phyloP scores from a whole-genome alignment of 2,797 vertebrate species.

The Craterocephalus amniculus region DNA sequence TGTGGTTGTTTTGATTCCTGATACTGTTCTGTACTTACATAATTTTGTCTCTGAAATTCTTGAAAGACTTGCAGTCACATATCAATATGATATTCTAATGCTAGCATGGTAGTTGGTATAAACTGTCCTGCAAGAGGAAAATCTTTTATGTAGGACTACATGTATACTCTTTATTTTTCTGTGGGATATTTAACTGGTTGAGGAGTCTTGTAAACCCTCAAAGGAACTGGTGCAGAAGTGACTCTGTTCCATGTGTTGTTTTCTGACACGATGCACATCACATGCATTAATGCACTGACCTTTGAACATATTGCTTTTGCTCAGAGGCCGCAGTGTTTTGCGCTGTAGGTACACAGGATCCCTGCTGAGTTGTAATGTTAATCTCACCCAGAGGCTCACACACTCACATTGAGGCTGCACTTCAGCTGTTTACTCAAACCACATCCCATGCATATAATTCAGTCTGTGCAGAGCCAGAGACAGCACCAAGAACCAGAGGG shows the following conservation, averaged over 20 bases:
- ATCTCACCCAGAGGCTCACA: constrained; percentile 35
- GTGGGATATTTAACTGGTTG: too few species aligned
- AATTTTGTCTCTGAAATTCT: too few species aligned
- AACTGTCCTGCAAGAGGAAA: too few species aligned
- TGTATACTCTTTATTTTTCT: too few species aligned
- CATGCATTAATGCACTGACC: constrained; percentile 10
- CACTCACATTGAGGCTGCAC: constrained; percentile 15
- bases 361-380: constrained; percentile 26
- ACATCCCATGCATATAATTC: constrained; percentile 12
- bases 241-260: constrained; percentile 20
- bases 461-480: constrained; percentile 14
- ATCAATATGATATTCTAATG: too few species aligned
- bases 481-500: not conserved
- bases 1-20: not conserved
- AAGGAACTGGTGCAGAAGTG: not conserved
- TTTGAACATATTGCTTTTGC: constrained; percentile 32
- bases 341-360: constrained; percentile 12
- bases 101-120: too few species aligned
- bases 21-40: too few species aligned
- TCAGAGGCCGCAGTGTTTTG: constrained; percentile 25
- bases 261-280: constrained; percentile 14
- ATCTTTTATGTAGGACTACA: too few species aligned
- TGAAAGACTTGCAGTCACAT: too few species aligned
- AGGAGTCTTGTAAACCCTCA: too few species aligned
- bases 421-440: constrained; percentile 13